Evolutionary conservation across 1,140 invertebrate genomes (phyloP), one percentile per base, ranked within the genome.

Genomic region (Pseudomyrmex flavicornis): DNA sequence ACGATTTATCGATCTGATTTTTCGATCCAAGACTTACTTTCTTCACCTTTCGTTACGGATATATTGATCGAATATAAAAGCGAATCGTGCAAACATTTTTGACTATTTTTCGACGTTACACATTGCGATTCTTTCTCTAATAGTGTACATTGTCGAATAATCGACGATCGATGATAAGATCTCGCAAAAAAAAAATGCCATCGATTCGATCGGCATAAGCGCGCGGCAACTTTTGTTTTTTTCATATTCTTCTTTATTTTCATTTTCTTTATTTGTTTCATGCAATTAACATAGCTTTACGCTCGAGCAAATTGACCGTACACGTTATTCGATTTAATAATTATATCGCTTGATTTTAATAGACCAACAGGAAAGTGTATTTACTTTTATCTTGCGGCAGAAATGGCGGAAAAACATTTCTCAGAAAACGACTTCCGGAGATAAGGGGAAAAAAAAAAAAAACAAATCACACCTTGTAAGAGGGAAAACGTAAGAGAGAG

Each of bases 1-100:
- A 70, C 44, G 54, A 80, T 80, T 80, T 72, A 80, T 80, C 66
- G 35, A 17, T 17, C 17, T 20, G 44, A 44, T 59, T 59, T 50
- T 59, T 79, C 52, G 10, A 50, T 72, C 66, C 26, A 10, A 58
- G 12, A 15, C 54, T 80, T 59, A 70, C 5, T 35, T 35, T 5
- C 35, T 70, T 79, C 65, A 70, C 52, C 54, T 68, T 56, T 46
- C 70, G 44, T 44, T 70, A 48, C 15, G 50, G 7, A 61, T 13
- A 35, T 9, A 35, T 9, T 22, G 26, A 26, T 26, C 26, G 26
- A 26, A 26, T 17, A 26, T 26, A 15, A 65, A 76, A 52, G n/a
- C 13, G 20, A 22, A 22, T 22, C 59, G 22, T 26, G 58, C 58
- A 58, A n/a, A 3, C 2, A 46, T 1, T 46, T 52, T 13, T 1